Conservation (phyloP, 1,140 invertebrate species). For the Agrypnia vestita region DNA sequence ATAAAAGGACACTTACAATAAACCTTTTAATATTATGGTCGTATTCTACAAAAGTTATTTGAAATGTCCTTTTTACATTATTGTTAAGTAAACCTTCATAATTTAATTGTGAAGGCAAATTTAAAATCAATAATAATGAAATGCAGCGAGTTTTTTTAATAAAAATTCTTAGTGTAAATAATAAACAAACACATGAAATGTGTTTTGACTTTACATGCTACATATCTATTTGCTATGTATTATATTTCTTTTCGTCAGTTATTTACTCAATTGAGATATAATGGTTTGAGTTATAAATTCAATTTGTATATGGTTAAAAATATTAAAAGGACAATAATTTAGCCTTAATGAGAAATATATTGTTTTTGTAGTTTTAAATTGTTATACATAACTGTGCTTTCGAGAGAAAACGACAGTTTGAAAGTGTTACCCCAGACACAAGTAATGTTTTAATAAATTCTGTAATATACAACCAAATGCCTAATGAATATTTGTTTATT, state of each 20-base stretch:
- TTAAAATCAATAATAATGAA: too few relatives aligned
- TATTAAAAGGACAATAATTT: constrained; percentile 40
- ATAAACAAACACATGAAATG: neutral
- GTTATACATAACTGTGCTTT: neutral
- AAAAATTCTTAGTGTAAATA: neutral
- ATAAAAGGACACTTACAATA: neutral
- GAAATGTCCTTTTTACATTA: too few relatives aligned
- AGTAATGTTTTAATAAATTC: too few relatives aligned
- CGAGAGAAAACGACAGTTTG: neutral
- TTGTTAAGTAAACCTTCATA: too few relatives aligned
- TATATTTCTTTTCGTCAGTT: neutral
- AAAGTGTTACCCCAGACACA: neutral
- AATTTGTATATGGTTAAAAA: constrained; percentile 29
- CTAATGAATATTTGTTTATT: too few relatives aligned
- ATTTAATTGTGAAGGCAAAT: too few relatives aligned
- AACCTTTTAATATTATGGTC: neutral
- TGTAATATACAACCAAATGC: too few relatives aligned
- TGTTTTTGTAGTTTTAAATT: constrained; percentile 23
- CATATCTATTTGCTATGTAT: constrained; percentile 9
- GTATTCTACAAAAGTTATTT: too few relatives aligned
- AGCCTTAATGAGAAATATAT: constrained; percentile 17
- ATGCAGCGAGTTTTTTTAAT: too few relatives aligned
- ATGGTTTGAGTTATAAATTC: neutral
- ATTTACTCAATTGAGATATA: neutral
- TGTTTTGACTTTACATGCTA: neutral